Base-by-base conservation (phyloP, 1,140 invertebrate species). In the Antheraea pernyi region DNA sequence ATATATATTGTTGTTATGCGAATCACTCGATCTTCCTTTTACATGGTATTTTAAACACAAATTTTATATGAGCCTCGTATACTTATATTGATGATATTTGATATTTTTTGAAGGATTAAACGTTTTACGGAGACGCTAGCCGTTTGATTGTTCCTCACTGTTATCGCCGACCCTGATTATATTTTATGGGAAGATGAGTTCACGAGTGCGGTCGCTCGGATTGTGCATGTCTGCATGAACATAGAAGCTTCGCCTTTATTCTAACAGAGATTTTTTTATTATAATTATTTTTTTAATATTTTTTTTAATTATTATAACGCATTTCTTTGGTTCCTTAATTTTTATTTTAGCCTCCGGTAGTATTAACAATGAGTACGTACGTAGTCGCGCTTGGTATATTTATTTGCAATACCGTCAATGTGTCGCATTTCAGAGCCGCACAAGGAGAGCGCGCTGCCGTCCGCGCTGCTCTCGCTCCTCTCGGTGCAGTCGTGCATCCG, bases 271-370 rank as follows among this genome's bases (percentile, higher is more conserved):
- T 86, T 89, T 83, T 84, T 76, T 76, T 78, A 80, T 84, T 79
- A 74, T 30, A 42, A 42, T 42, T 42, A 42, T 42, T 89, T 81
- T 85, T 82, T 78, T 87, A 80, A 53, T 80, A 84, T 84, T 84
- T 84, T 85, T 82, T 78, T 87, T 81, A 53, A 80, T 85, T 84
- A 88, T 84, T 84, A 85, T 92, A 92, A 91, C 88, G 88, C 88
- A 91, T 92, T 92, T 92, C 88, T 92, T 92, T 91, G 88, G 90
- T 92, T 92, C 90, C 90, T 92, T 91, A 90, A 92, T 91, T 86
- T 30, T 88, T 85, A 89, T 89, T 90, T 89, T 88, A 87, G 87
- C 87, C 85, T 91, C 77, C 76, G 86, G 90, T 92, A 92, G 88
- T 82, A 91, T 92, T 92, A 92, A 92, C 90, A 84, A 74, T 36